These are phyloP conservation scores for Podarcis muralis DNA, from an alignment of 2,113 vertebrate genomes.

Conservation along the genomic window DNA sequence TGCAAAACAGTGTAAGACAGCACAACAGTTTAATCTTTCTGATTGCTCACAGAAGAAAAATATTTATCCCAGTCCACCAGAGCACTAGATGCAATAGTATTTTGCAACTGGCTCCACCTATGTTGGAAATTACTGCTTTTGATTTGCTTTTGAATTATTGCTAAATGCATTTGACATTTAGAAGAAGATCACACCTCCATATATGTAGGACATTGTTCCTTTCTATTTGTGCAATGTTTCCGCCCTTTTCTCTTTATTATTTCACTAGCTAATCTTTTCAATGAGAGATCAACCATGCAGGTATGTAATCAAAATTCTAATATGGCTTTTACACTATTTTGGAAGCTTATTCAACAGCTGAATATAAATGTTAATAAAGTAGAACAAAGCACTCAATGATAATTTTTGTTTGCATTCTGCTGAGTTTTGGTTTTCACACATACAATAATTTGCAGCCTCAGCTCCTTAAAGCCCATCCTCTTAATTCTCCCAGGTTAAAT, in stretches of 20 bases:
- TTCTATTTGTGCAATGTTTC: not conserved
- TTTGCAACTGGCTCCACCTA: not conserved
- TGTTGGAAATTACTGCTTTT: not conserved
- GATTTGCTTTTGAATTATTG: not conserved
- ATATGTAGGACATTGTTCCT: not conserved
- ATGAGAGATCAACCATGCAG: not conserved
- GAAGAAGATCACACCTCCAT: not conserved
- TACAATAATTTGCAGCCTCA: not conserved
- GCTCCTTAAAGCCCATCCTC: not conserved
- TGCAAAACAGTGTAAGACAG: not conserved
- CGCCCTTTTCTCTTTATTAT: not conserved
- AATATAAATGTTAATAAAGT: not conserved
- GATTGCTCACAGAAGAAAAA: not conserved
- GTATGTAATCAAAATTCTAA: not conserved
- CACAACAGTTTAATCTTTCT: not conserved
- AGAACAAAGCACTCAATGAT: not conserved
- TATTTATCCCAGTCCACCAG: not conserved
- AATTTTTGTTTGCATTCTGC: not conserved
- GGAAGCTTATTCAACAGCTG: not conserved
- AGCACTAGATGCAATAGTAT: not conserved
- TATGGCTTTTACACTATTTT: not conserved
- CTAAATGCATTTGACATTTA: not conserved
- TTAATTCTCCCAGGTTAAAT: not conserved
- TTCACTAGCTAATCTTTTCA: not conserved
- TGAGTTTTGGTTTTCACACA: not conserved